A percentile compares a stretch with the other conserved stretches of the same genome.
Conservation (phyloP, 2,113 vertebrate genomes). For the Bombycilla garrulus region DNA sequence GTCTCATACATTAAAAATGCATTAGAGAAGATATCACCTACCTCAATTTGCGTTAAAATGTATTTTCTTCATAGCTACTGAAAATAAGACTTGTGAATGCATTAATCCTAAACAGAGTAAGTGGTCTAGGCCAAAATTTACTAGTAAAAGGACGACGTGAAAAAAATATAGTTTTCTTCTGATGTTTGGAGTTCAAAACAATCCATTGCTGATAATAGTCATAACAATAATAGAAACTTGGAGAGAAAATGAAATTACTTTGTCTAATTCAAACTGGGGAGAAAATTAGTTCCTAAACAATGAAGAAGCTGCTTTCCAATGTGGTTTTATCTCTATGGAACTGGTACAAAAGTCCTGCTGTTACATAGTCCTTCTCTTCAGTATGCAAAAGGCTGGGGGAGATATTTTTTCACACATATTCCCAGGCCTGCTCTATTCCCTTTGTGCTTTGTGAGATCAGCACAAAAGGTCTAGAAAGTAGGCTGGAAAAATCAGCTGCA, state of each 20-base stretch:
- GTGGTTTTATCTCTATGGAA: background rate
- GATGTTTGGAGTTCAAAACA: background rate
- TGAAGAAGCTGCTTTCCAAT: background rate
- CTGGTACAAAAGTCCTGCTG: background rate
- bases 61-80: background rate
- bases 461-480: constrained; percentile 64
- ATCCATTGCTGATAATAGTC: background rate
- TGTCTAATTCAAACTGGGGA: background rate
- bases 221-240: background rate
- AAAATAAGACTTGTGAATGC: constrained; percentile 3
- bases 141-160: background rate
- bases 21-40: background rate
- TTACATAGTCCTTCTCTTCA: background rate
- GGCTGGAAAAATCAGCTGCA: constrained; percentile 40
- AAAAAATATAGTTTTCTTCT: background rate
- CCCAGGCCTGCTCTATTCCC: constrained; percentile 39
- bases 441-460: constrained; percentile 42
- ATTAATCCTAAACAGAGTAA: background rate
- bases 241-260: background rate
- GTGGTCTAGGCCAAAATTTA: background rate
- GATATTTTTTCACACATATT: constrained; percentile 43
- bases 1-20: constrained; percentile 22
- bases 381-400: background rate
- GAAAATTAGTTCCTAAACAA: background rate
- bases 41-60: background rate